Base-by-base conservation (phyloP, 1,140 invertebrate species). In the Capitella teleta region DNA sequence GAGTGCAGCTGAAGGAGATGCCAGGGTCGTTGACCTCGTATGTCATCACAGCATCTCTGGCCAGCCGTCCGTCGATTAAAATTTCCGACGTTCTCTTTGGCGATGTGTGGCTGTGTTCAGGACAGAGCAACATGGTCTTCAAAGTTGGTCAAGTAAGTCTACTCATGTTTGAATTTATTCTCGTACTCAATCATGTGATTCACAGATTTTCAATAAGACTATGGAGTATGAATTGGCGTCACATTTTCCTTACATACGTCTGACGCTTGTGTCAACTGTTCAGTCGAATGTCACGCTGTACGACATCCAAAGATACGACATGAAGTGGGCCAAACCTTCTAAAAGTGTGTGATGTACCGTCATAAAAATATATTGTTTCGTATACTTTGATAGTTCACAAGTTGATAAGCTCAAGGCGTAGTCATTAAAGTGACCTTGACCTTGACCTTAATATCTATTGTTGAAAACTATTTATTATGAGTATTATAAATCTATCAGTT, bases 61-160 rank as follows among this genome's bases (percentile, higher is more conserved):
- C 8, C 2, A 19, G 38, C n/a, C 2, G 40, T 8, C 25, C 19
- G 10, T 12, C 5, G 10, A 49, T 67, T 18, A 45, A 24, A 1
- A 32, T 69, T 5, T 42, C 37, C 10, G 57, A 64, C 51, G 65
- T 69, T 12, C 37, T 63, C 26, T 69, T 69, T 60, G 67, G 67
- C 4, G 67, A 69, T 53, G 64, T 69, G 1, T 67, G 64, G 63
- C 23, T 69, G 1, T 69, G 67, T 49, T 62, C 60, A 6, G 67
- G 67, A 23, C 65, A 69, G 40, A 66, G 63, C 28, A 69, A 69
- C 44, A 69, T 69, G 67, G 49, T 18, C 18, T 52, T 52, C 28
- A 19, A 16, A 18, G n/a, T 52, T 3, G 14, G 37, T 8, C 3
- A 38, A n/a, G 51, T 51, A 52, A 16, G 24, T 6, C 21, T 24